These are phyloP conservation scores for Boleophthalmus pectinirostris DNA, from an alignment of 2,113 vertebrate species.

Conservation along the genomic window DNA sequence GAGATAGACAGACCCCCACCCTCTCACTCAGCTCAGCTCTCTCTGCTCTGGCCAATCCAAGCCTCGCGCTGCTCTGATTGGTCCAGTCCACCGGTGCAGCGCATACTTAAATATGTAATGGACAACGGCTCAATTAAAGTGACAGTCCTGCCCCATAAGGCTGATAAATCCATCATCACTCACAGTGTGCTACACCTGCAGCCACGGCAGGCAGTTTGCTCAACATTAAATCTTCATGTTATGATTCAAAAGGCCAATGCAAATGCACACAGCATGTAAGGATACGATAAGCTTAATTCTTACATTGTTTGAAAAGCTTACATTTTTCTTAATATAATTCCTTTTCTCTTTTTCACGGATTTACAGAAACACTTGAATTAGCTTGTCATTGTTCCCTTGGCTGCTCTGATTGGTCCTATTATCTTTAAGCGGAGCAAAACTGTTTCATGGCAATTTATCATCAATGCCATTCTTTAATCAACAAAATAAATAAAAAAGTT, in stretches of 20 bases:
- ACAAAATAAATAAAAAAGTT: not conserved
- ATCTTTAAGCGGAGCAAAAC: not conserved
- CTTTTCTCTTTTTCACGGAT: not conserved
- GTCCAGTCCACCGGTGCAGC: constrained; percentile 80
- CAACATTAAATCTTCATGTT: constrained; percentile 20
- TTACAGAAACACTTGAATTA: constrained; percentile 29
- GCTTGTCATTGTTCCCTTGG: constrained; percentile 11
- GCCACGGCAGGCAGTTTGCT: constrained; percentile 11
- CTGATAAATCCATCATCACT: constrained; percentile 45
- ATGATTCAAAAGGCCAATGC: constrained; percentile 49
- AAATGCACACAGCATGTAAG: constrained; percentile 36
- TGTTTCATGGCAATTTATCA: not conserved
- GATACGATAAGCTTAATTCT: constrained; percentile 56
- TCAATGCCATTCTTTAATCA: not conserved
- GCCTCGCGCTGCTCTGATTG: constrained; percentile 78
- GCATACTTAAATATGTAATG: constrained; percentile 82
- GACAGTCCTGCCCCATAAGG: constrained; percentile 64
- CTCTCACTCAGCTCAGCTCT: constrained; percentile 77
- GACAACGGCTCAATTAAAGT: constrained; percentile 80
- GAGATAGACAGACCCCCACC: constrained; percentile 69
- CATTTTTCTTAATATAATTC: constrained; percentile 22
- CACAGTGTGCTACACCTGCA: constrained; percentile 36
- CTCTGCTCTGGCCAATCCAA: constrained; percentile 85
- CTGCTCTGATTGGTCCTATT: constrained; percentile 23
- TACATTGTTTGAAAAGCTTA: constrained; percentile 17